These are phyloP conservation scores for Saturnia japonica DNA, from an alignment of 2,888 invertebrate genomes.

Conservation along the genomic window DNA sequence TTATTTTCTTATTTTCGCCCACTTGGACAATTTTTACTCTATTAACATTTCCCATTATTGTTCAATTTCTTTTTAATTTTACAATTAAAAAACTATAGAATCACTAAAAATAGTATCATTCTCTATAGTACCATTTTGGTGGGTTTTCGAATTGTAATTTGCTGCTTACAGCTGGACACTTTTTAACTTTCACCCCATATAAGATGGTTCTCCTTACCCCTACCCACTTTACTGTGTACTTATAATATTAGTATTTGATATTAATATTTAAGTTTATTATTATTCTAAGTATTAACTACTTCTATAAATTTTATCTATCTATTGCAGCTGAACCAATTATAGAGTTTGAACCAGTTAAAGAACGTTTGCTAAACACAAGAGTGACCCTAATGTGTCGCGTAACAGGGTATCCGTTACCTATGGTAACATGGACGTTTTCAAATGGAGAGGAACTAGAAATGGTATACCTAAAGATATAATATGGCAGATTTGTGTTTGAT, in stretches of 20 bases:
- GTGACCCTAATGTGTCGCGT: constrained; percentile 53
- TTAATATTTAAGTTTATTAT: constrained; percentile 1
- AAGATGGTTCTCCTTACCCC: no score
- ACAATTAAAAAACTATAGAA: no score
- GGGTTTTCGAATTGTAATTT: no score
- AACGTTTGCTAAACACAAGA: constrained; percentile 37
- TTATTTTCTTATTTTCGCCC: no score
- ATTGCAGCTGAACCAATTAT: constrained; percentile 52
- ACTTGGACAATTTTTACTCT: no score
- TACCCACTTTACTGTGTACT: no score
- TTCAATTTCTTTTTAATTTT: no score
- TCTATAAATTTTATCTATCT: constrained; percentile 16
- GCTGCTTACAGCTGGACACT: no score
- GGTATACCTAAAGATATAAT: constrained; percentile 32
- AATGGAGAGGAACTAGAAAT: constrained; percentile 32
- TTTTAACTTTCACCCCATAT: no score
- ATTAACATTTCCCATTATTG: no score
- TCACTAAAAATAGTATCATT: no score
- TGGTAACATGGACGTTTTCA: constrained; percentile 55
- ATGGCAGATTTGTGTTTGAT: background rate
- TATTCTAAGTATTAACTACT: background rate
- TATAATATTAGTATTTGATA: background rate
- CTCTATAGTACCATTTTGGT: no score
- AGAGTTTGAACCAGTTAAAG: constrained; percentile 43
- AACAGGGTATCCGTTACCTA: constrained; percentile 58